phyloP scores from a whole-genome alignment of 2,888 invertebrate species.

The Epirrhoe tristata region DNA sequence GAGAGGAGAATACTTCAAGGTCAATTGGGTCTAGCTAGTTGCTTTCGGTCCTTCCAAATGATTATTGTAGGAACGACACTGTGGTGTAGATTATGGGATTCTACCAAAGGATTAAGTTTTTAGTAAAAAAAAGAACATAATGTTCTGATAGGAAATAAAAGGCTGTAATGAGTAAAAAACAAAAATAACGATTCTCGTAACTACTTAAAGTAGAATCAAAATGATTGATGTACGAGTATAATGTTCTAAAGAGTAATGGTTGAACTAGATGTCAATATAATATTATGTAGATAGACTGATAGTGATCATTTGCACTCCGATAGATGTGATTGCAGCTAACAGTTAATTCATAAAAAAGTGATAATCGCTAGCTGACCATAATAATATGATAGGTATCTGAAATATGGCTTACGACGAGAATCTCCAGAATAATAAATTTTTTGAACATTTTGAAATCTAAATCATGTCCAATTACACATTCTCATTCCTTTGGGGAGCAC shows the following conservation, averaged over 20 bases:
- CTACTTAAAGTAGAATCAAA: neutral
- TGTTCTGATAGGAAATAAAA: no score
- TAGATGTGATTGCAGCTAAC: neutral
- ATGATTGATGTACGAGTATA: neutral
- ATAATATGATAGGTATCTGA: neutral
- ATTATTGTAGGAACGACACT: no score
- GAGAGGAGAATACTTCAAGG: conserved; percentile 2
- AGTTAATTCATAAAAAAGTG: conserved; percentile 8
- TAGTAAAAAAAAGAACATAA: no score
- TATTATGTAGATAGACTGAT: conserved; percentile 8
- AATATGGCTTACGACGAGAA: neutral
- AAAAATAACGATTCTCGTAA: neutral
- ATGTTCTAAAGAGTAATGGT: neutral
- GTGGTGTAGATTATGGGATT: no score
- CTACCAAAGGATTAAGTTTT: no score
- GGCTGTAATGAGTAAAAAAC: no score
- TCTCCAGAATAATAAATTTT: neutral
- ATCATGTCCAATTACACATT: neutral
- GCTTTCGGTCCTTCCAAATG: neutral
- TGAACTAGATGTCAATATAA: neutral
- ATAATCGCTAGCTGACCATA: neutral
- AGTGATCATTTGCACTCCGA: conserved; percentile 17
- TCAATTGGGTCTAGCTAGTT: neutral
- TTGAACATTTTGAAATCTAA: neutral
- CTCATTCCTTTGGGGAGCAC: neutral